A percentile compares a stretch with the other conserved stretches of the same genome.
Evolutionary conservation across 1,140 invertebrate species (phyloP).

Genomic region (Coelopa frigida): DNA sequence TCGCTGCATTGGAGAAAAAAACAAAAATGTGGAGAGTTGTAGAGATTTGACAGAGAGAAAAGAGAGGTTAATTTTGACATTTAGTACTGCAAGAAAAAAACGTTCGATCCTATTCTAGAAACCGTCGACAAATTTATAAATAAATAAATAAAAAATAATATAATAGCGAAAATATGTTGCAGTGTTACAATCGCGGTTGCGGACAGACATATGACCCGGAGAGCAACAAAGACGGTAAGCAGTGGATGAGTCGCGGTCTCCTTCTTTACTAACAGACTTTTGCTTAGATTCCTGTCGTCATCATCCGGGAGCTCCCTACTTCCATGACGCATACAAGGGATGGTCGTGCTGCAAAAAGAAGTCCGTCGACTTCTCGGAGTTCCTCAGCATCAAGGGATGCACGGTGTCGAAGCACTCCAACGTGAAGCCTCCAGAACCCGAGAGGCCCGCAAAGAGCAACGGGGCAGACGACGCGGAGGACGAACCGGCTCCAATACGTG

Average conservation of each 20-base stretch:
- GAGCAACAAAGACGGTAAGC: slow-evolving; percentile 70
- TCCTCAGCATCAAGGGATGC: slow-evolving; percentile 90
- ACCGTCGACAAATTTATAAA: too few species aligned
- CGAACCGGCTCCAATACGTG: slow-evolving; percentile 45
- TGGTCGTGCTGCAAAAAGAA: slow-evolving; percentile 99
- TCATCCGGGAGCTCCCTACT: slow-evolving; percentile 89
- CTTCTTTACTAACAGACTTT: neutral
- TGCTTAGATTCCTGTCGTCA: slow-evolving; percentile 73
- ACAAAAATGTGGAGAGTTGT: too few species aligned
- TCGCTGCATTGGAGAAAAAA: too few species aligned
- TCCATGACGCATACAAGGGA: slow-evolving; percentile 99
- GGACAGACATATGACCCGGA: slow-evolving; percentile 71
- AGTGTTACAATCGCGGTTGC: slow-evolving; percentile 90
- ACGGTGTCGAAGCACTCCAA: slow-evolving; percentile 74
- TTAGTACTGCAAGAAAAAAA: too few species aligned
- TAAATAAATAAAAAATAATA: slow-evolving; percentile 8
- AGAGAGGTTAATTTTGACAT: too few species aligned
- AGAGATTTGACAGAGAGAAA: too few species aligned
- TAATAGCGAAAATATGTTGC: slow-evolving; percentile 24
- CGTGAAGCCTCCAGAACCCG: slow-evolving; percentile 75
- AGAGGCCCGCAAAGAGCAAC: slow-evolving; percentile 57
- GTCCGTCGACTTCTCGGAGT: slow-evolving; percentile 93
- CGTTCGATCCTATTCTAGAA: too few species aligned
- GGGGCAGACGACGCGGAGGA: slow-evolving; percentile 47
- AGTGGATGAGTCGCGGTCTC: neutral